Base-by-base conservation (phyloP, 2,888 invertebrate species). In the Aphidius colemani region DNA sequence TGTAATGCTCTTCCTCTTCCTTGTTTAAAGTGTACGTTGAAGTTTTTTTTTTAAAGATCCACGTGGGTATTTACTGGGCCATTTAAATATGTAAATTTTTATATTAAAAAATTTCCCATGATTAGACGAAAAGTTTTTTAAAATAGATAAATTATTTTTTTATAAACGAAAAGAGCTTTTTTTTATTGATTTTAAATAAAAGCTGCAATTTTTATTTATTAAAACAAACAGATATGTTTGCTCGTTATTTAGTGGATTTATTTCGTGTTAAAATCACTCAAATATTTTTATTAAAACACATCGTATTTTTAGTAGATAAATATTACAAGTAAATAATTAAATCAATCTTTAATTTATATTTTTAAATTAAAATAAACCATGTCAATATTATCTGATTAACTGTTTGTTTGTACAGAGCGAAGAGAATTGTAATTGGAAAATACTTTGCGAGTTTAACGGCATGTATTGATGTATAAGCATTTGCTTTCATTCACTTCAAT, bases 341-440 rank as follows among this genome's bases (percentile, higher is more conserved):
- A 18, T 18, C 0, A 18, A 18, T 18, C 2, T 18, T 18, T 18
- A 18, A 2, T 18, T 18, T 18, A 18, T 18, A 18, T 18, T 1
- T 18, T 2, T 18, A 18, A 18, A 18, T 18, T 18, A 18, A 18
- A 18, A 18, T 18, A 18, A 18, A 18, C 13, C 13, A 18, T 18
- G 11, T 56, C 18, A 44, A 13, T 43, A 13, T 5, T 11, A n/a
- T 41, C 6, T 10, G 40, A 40, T 66, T 58, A 44, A 56, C 50
- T 51, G 57, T 65, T 30, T 67, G 67, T 63, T 66, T 69, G 68
- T 68, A 65, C 64, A 57, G 64, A 66, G 63, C 59, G 66, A 66
- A 63, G 62, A 61, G 67, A 70, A 74, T 77, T 45, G 78, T 79
- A 78, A 78, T 78, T 78, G 78, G 75, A 78, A 78, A 78, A 78